Conservation (phyloP, 1,140 invertebrate species). For the Magallana ariakensis region DNA sequence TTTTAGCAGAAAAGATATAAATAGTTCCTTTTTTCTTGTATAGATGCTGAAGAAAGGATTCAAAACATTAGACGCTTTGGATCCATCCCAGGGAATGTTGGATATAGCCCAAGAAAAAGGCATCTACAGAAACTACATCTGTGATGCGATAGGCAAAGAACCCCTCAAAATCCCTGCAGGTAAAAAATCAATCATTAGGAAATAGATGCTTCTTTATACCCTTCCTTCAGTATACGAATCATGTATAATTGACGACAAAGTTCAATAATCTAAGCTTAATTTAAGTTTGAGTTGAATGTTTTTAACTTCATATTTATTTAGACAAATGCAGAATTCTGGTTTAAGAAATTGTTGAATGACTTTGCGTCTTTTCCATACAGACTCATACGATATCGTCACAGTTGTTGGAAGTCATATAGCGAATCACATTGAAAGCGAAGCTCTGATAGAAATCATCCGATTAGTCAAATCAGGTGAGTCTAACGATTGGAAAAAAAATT, state of each 20-base stretch:
- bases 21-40: background rate
- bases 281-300: too few relatives aligned
- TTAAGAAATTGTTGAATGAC: too few relatives aligned
- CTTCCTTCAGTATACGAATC: too few relatives aligned
- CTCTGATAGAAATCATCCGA: slow-evolving; percentile 29
- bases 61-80: background rate
- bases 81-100: slow-evolving; percentile 29
- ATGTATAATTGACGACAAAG: too few relatives aligned
- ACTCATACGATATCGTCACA: slow-evolving; percentile 20
- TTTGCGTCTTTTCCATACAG: background rate
- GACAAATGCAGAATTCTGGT: too few relatives aligned
- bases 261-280: too few relatives aligned
- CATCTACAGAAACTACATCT: slow-evolving; percentile 36
- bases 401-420: slow-evolving; percentile 33
- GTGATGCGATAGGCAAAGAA: slow-evolving; percentile 11
- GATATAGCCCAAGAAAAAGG: slow-evolving; percentile 1
- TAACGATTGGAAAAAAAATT: too few relatives aligned
- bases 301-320: too few relatives aligned
- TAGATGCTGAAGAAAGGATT: slow-evolving; percentile 1
- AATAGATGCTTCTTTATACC: too few relatives aligned
- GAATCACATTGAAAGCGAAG: slow-evolving; percentile 32
- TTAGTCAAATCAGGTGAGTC: slow-evolving; percentile 22
- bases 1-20: background rate
- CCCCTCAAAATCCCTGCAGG: slow-evolving; percentile 17
- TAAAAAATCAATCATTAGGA: background rate